These are phyloP conservation scores for Acanthis flammea DNA, from an alignment of 2,797 vertebrate species.

Conservation along the genomic window DNA sequence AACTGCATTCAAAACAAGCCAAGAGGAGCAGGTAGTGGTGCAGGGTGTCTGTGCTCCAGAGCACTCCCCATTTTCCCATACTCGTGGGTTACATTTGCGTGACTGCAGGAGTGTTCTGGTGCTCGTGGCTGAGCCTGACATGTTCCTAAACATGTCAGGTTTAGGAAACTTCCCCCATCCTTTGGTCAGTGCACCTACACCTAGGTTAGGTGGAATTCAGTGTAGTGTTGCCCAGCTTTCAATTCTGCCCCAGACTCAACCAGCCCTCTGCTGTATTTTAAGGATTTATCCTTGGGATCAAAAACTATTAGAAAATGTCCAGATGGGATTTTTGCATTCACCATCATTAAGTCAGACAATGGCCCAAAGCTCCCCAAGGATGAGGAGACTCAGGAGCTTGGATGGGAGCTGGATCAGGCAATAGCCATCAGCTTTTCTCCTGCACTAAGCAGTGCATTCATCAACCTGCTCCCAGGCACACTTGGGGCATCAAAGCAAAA, in stretches of 20 bases:
- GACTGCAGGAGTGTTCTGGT: not conserved
- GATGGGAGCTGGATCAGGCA: not conserved
- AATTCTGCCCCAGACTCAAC: not conserved
- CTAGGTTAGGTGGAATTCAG: not conserved
- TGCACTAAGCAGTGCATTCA: not conserved
- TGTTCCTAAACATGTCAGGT: not conserved
- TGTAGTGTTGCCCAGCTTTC: not conserved
- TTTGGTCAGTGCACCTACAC: not conserved
- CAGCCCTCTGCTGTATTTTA: not conserved
- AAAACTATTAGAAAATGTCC: not conserved
- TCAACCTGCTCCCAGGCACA: accelerated
- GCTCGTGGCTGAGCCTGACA: not conserved
- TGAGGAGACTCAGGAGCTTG: not conserved
- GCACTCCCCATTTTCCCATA: not conserved
- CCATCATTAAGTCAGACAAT: not conserved
- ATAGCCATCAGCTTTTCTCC: not conserved
- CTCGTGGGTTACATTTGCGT: not conserved
- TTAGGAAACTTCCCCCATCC: not conserved
- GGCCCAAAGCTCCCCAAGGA: not conserved
- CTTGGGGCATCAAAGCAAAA: not conserved
- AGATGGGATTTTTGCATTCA: not conserved
- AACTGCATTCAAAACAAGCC: not conserved
- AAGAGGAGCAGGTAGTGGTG: slow-evolving; percentile 4
- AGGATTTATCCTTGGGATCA: not conserved
- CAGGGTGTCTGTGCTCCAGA: not conserved